phyloP scores from a whole-genome alignment of 1,140 invertebrate genomes.

The Anadara kagoshimensis region DNA sequence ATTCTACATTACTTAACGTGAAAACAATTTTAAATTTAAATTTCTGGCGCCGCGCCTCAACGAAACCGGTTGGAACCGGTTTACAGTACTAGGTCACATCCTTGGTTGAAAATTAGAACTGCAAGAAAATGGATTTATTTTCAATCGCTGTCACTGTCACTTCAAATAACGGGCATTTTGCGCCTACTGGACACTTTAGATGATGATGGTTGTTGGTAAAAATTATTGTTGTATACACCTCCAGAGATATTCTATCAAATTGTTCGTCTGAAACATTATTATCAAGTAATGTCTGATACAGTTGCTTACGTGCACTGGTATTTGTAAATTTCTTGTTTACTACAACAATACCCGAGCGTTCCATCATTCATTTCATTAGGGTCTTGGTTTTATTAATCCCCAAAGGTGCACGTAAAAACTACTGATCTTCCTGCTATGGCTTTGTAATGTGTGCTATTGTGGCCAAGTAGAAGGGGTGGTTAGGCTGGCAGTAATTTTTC shows the following conservation, averaged over 20 bases:
- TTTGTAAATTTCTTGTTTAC: no score
- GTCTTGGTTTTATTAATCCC: conserved; percentile 8
- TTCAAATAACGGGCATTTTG: no score
- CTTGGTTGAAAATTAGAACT: no score
- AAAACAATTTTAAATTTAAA: no score
- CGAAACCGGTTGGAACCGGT: no score
- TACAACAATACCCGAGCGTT: background rate
- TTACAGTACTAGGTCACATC: no score
- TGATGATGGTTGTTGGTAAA: background rate
- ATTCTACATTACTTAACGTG: no score
- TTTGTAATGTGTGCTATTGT: conserved; percentile 1
- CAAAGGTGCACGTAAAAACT: conserved; percentile 11
- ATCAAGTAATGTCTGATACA: background rate
- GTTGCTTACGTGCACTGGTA: background rate
- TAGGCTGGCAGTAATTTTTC: conserved; percentile 6
- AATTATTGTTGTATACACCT: background rate
- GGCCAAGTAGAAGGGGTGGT: no score
- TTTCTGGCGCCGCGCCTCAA: no score
- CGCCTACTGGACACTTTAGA: no score
- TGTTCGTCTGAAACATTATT: background rate
- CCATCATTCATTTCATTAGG: conserved; percentile 10
- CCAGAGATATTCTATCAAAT: background rate
- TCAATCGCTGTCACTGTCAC: no score
- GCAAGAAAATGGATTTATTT: no score
- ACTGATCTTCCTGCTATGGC: conserved; percentile 1